A percentile compares a stretch with the other conserved stretches of the same genome.
These are phyloP conservation scores for Panagrolaimus sp. DNA, from an alignment of 1,140 invertebrate species.

Conservation along the genomic window DNA sequence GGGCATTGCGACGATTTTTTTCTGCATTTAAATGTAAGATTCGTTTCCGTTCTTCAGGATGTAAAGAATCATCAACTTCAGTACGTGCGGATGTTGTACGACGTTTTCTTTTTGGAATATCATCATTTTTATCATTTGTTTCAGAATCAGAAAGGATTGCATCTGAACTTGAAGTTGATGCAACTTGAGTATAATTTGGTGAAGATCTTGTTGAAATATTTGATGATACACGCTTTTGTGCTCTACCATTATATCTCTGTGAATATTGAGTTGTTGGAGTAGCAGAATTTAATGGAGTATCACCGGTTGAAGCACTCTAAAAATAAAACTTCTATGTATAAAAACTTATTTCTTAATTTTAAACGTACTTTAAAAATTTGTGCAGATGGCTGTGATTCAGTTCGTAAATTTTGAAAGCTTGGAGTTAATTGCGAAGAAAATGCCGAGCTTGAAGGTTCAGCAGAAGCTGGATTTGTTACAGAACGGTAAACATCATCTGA, in stretches of 20 bases:
- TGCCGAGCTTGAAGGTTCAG: background rate
- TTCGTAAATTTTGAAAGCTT: too few relatives aligned
- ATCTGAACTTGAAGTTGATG: slow-evolving; percentile 5
- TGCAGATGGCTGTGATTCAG: background rate
- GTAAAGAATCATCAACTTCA: slow-evolving; percentile 47
- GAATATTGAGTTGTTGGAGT: background rate
- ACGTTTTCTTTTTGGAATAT: background rate
- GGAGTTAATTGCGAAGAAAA: background rate
- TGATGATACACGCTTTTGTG: background rate
- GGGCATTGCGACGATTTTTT: slow-evolving; percentile 74
- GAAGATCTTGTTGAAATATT: background rate
- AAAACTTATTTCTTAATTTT: background rate
- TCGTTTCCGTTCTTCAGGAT: slow-evolving; percentile 56
- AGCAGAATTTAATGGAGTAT: background rate
- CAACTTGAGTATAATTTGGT: background rate
- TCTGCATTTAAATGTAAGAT: slow-evolving; percentile 86
- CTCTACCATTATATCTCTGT: background rate
- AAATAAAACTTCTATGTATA: background rate
- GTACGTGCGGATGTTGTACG: background rate
- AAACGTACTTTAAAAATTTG: background rate
- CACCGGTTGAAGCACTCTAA: background rate
- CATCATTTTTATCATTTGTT: slow-evolving; percentile 1
- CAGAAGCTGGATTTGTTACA: background rate
- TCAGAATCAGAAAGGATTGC: slow-evolving; percentile 4
- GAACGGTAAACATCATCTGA: slow-evolving; percentile 8